Base-by-base conservation (phyloP, 2,888 invertebrate genomes). In the Drosophila mayaguana region DNA sequence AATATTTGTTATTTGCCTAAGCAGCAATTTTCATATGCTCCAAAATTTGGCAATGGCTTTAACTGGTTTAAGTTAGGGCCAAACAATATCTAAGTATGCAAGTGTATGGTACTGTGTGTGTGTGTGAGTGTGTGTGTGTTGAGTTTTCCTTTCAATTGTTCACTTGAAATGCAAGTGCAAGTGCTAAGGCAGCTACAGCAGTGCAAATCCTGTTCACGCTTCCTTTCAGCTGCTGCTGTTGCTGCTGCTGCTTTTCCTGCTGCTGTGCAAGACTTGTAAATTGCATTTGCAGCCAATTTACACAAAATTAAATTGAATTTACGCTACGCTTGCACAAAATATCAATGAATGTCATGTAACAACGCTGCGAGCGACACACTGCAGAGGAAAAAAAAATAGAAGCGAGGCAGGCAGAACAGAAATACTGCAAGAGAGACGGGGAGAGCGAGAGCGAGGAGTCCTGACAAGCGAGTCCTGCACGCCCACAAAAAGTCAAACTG, bases 201-300 rank as follows among this genome's bases (percentile, higher is more conserved):
- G 67, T 64, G 64, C 63, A 72, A 75, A 75, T 76, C 62, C 77
- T 67, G 69, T 59, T 60, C 70, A 68, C 61, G 70, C 70, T 61
- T 73, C 46, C 71, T 62, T 67, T 63, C 71, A 74, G 63, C 66
- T 73, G 69, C 46, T 36, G n/a, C 2, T 38, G 38, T 16, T 38
- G 40, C 16, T 72, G 68, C n/a, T n/a, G n/a, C n/a, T n/a, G n/a
- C n/a, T n/a, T n/a, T n/a, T 36, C 20, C 32, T 68, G 61, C 64
- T 72, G 68, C 68, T 71, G 68, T 60, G 74, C 69, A 72, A 68
- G 71, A 75, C 74, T 83, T 76, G 72, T 72, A 82, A 85, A 87
- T 84, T 87, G 84, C 84, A 85, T 87, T 85, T 84, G 80, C 82
- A 86, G 82, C 80, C 84, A 86, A 86, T 87, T 86, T 86, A 83